Evolutionary conservation across 2,888 invertebrate genomes (phyloP), one percentile per base, ranked within the genome.

Genomic region (Pinctada fucata): DNA sequence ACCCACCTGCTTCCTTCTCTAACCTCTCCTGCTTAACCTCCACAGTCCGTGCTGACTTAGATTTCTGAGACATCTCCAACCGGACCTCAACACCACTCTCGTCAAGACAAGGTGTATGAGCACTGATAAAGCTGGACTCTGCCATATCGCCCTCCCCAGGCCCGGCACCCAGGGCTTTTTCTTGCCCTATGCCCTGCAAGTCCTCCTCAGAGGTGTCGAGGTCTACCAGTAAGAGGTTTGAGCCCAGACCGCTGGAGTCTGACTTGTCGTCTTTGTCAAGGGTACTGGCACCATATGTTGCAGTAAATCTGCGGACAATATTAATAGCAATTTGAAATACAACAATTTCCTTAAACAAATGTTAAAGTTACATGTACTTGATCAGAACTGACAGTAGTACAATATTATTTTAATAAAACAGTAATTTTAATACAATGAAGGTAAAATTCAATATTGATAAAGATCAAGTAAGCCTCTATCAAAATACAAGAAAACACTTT

Each of bases 1-100:
- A 31, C 31, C 31, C 13, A 58, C 58, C 58, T 10, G 13, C 6
- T 58, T 58, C 58, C 13, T 13, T 6, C 13, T 58, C 58, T 13
- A 86, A 67, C 77, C 86, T 84, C 69, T 86, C 87, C 68, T 86
- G 85, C 69, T 83, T 84, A 6, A 83, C 85, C 74, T 84, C 80
- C 45, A 86, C 81, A n/a, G 85, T 85, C 75, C 84, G 79, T n/a
- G 86, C 76, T 8, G 85, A 85, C 80, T 79, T 73, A 16, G 83
- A 82, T 67, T 84, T 72, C 65, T 69, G 68, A 16, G 58, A 45
- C 13, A 13, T 58, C 58, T 58, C 58, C 58, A 6, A 6, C 0
- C 45, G 45, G 13, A 16, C 47, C 4, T 45, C 8, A 8, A 68
- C 71, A 16, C n/a, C n/a, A 51, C 51, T 51, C 2, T 13, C 16